Base-by-base conservation (phyloP, 2,113 vertebrate species). In the Uropsilus gracilis region DNA sequence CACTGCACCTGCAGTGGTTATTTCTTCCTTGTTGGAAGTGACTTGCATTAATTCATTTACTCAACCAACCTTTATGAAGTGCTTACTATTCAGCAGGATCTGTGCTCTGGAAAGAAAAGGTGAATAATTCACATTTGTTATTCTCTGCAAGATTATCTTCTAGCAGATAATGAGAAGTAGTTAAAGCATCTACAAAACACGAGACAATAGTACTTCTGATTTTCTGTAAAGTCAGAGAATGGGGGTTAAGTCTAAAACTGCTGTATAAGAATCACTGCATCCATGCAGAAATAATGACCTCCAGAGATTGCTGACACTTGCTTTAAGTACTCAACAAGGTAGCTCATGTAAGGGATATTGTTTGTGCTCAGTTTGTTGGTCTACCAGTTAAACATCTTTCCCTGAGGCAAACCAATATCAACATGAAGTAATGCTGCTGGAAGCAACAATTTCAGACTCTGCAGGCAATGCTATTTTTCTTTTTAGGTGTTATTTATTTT, bases 371-470 rank as follows among this genome's bases (percentile, higher is more conserved):
- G 89, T 5, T 66, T 76, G 86, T 77, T 10, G 3, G 63, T 17
- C 34, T 80, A 44, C 71, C 76, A 34, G 83, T 83, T 94, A 89
- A 94, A 83, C 66, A 93, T 95, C 78, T 94, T 55, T 63, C 72
- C 59, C 42, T 46, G 68, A 77, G 84, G 91, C 84, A 95, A 94
- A 96, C 72, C 88, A 92, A 26, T 92, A 96, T 53, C 94, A 80
- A 94, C 55, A 91, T 88, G 86, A 92, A 96, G 59, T 63, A 92
- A 72, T 89, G 66, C 72, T 96, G 57, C 57, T 55, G 24, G 39
- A 86, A 59, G 93, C 83, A 97, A 76, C 78, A 96, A 94, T 97
- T 95, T 86, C 75, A 77, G 91, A 63, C 95, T 95, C 94, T 48
- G 76, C 89, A 81, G 96, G 95, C 91, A 87, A 89, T 37, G 30